Conservation (phyloP, 1,140 invertebrate species). For the Microplitis demolitor region DNA sequence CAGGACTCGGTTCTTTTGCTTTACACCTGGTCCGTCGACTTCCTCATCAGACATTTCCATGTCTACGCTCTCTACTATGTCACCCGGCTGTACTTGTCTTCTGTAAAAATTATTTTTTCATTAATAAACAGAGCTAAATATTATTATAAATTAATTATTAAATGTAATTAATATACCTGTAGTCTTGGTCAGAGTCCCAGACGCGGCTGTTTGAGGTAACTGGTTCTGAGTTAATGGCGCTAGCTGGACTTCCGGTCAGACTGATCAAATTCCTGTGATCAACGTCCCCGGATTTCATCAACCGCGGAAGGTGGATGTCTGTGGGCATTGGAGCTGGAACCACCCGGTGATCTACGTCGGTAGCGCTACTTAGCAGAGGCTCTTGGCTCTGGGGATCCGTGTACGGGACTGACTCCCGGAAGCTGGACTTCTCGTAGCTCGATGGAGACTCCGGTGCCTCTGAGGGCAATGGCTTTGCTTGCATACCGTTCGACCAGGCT, state of each 20-base stretch:
- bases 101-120: conserved; percentile 36
- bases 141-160: conserved; percentile 9
- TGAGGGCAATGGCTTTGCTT: conserved; percentile 44
- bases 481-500: conserved; percentile 42
- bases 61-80: conserved; percentile 71
- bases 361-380: conserved; percentile 54
- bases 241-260: conserved; percentile 73
- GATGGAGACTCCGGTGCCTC: conserved; percentile 73
- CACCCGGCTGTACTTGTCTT: conserved; percentile 59
- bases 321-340: conserved; percentile 51
- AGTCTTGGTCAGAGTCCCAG: conserved; percentile 57
- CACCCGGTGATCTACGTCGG: conserved; percentile 67
- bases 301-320: conserved; percentile 49
- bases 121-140: background rate
- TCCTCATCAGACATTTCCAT: conserved; percentile 79
- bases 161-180: conserved; percentile 41
- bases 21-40: conserved; percentile 38
- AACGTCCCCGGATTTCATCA: conserved; percentile 67
- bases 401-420: conserved; percentile 65
- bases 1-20: conserved; percentile 51
- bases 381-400: conserved; percentile 60
- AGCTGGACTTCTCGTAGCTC: conserved; percentile 66
- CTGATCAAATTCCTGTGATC: conserved; percentile 85
- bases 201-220: conserved; percentile 38
- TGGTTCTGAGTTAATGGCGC: conserved; percentile 44